Base-by-base conservation (phyloP, 1,140 invertebrate genomes). In the Anthonomus grandis region DNA sequence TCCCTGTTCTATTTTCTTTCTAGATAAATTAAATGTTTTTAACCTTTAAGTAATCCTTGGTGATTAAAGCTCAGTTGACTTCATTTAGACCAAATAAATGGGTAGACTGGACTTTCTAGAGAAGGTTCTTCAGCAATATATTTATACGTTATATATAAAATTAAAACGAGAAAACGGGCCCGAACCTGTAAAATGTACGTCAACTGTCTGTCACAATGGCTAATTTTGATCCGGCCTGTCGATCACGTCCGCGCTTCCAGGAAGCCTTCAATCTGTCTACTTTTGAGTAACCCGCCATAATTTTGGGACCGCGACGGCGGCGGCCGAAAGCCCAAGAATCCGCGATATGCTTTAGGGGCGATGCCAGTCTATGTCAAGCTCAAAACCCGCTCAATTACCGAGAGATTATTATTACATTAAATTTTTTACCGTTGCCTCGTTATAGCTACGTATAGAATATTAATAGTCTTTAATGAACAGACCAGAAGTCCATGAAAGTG, bases 201-300 rank as follows among this genome's bases (percentile, higher is more conserved):
- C 57, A 55, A 51, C 49, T 60, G 62, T 61, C 59, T 55, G 53
- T 63, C 53, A 64, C 61, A 67, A 65, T 67, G 56, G 59, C 55
- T 45, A 62, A 66, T 63, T n/a, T 65, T 58, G 45, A 66, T 58
- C 39, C n/a, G 57, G 56, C 59, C 63, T 65, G 66, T 68, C 66
- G 64, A 68, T 68, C 64, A 68, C 60, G 60, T 62, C 48, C 2
- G 17, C 21, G 24, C 8, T 65, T 68, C 66, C 53, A 57, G 47
- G 66, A 68, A 68, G 53, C 50, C 38, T 45, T 56, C 58, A 63
- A 63, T 65, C 60, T 63, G 63, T 59, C 61, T 54, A 57, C 57
- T 59, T 63, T 57, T 59, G 58, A 60, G 62, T 23, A 25, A 27
- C 38, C 44, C 53, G 57, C 44, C 58, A 60, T 57, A 64, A 60